Percentiles rank a stretch among this genome's conserved stretches.
Evolutionary conservation across 2,113 vertebrate genomes (phyloP).

Genomic region (Alouatta palliata): DNA sequence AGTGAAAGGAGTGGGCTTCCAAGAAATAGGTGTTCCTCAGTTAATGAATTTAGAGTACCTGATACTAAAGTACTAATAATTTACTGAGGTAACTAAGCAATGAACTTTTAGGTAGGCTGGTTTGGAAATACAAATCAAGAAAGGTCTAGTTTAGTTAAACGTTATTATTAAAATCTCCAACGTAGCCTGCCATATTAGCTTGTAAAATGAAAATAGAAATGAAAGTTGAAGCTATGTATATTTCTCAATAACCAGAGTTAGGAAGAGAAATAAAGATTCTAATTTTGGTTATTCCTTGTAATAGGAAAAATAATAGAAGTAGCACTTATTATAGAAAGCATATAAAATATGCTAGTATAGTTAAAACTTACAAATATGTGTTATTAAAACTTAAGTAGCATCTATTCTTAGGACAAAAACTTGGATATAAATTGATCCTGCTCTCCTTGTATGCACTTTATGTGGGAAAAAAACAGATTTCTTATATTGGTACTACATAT

Average conservation of each 20-base stretch:
- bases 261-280: not conserved
- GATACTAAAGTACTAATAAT: not conserved
- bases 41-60: constrained; percentile 8
- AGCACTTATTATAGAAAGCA: not conserved
- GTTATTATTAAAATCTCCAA: not conserved
- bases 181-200: not conserved
- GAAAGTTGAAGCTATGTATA: not conserved
- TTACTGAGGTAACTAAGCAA: not conserved
- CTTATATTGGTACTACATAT: constrained; percentile 72
- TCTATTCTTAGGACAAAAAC: not conserved
- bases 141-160: not conserved
- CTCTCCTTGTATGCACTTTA: not conserved
- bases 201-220: not conserved
- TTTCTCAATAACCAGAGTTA: not conserved
- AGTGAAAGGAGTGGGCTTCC: not conserved
- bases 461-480: not conserved
- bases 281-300: not conserved
- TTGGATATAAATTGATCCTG: not conserved
- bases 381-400: not conserved
- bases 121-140: constrained; percentile 25
- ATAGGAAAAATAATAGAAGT: not conserved
- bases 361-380: not conserved
- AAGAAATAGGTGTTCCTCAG: not conserved
- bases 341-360: not conserved
- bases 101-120: not conserved